Evolutionary conservation across 2,888 invertebrate species (phyloP), one percentile per base, ranked within the genome.

Genomic region (Pyralis farinalis): DNA sequence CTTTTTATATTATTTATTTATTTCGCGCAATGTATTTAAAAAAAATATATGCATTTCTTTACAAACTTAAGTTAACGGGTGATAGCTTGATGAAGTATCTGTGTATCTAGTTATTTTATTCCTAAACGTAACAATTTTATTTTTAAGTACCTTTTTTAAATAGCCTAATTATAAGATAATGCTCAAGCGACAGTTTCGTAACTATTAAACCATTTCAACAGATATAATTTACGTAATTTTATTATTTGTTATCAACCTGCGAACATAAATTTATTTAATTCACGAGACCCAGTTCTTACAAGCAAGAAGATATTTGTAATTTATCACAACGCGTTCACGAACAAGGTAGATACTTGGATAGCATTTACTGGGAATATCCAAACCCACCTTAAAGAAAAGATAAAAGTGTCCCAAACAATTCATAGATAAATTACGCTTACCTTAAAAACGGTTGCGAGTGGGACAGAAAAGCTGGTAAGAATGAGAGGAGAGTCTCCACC

Each of bases 351-450:
- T 29, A 30, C 37, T 16, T 25, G 27, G 22, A 9, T 31, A 32
- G 33, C 27, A 25, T 33, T 39, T 32, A 8, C 20, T 7, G 7
- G 25, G 20, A 39, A 33, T 58, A 58, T 54, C 51, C 51, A 56
- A 59, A 58, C 54, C 50, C 51, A 56, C 57, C 51, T 53, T 49
- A 55, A 57, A 62, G 67, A 70, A 69, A 71, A 69, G 67, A 76
- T 76, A 73, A 76, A 76, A 76, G 63, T 73, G 73, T 75, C 72
- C 61, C 59, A 55, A 64, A 66, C 74, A 74, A 76, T 74, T 71
- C 75, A 71, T 68, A 73, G 71, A 78, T 76, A 78, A 78, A 78
- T 80, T 74, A 79, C 71, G 64, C 58, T 63, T 49, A 63, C 70
- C 68, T 71, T 67, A 77, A 77, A 78, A 78, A 75, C 71, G 69